These are phyloP conservation scores for Neomonachus schauinslandi DNA, from an alignment of 2,113 vertebrate genomes.

Conservation along the genomic window DNA sequence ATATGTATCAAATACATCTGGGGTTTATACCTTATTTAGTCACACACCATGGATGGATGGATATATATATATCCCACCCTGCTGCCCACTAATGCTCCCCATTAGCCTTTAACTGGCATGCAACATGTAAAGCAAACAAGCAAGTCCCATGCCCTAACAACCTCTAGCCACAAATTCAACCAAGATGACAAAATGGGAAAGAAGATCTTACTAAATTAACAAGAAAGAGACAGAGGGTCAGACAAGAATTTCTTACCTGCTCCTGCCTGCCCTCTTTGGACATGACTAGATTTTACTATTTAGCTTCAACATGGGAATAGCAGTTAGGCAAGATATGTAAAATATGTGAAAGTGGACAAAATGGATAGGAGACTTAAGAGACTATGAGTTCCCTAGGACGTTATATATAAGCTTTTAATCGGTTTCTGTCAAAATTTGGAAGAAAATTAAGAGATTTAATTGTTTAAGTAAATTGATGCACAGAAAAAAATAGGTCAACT, in stretches of 20 bases:
- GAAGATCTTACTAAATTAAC: not conserved
- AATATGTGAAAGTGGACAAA: conserved; percentile 43
- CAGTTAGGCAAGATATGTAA: not conserved
- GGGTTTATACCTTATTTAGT: not conserved
- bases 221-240: not conserved
- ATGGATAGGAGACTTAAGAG: not conserved
- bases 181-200: not conserved
- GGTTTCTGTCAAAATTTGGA: conserved; percentile 32
- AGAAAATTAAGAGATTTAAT: conserved; percentile 18
- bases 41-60: not conserved
- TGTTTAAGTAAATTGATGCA: conserved; percentile 69
- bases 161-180: not conserved
- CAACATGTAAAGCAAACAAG: conserved; percentile 23
- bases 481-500: conserved; percentile 49
- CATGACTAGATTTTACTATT: not conserved
- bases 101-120: not conserved
- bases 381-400: not conserved
- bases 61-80: not conserved
- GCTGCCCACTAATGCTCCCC: not conserved
- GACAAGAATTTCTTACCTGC: not conserved
- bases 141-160: not conserved
- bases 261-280: not conserved
- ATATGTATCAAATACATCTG: not conserved
- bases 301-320: not conserved
- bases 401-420: conserved; percentile 37